Conservation (phyloP, 2,113 vertebrate genomes). For the Sula dactylatra region DNA sequence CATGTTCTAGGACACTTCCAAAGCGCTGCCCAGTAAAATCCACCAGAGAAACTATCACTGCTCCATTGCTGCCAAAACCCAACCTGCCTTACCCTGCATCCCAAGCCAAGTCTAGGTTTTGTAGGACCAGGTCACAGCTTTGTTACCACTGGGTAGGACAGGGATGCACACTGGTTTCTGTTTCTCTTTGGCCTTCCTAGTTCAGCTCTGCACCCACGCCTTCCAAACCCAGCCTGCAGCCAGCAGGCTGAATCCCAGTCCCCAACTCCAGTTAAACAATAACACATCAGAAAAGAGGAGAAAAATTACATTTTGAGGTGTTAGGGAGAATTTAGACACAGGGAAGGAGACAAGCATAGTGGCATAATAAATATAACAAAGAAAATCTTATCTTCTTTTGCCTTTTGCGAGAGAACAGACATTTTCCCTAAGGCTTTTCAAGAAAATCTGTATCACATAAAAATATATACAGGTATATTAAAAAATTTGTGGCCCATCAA, state of each 20-base stretch:
- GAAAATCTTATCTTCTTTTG: background rate
- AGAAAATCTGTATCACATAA: background rate
- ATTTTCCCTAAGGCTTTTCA: background rate
- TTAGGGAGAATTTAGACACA: background rate
- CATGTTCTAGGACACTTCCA: background rate
- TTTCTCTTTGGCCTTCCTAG: background rate
- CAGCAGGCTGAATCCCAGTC: background rate
- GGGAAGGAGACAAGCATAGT: background rate
- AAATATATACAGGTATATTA: background rate
- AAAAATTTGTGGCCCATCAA: background rate
- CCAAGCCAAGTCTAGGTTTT: background rate
- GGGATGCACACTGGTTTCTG: rapidly evolving
- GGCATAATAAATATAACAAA: background rate
- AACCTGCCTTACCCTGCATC: background rate
- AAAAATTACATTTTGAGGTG: background rate
- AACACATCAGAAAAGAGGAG: background rate
- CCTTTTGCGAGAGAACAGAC: background rate
- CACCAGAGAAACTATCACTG: background rate
- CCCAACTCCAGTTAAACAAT: background rate
- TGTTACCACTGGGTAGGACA: background rate
- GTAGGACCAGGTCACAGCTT: background rate
- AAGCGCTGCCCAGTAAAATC: background rate
- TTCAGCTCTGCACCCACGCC: background rate
- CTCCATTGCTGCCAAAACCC: background rate
- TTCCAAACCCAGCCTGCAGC: background rate